Evolutionary conservation across 2,113 vertebrate species (phyloP), one percentile per base, ranked within the genome.

Genomic region (Melanocharis versteri): DNA sequence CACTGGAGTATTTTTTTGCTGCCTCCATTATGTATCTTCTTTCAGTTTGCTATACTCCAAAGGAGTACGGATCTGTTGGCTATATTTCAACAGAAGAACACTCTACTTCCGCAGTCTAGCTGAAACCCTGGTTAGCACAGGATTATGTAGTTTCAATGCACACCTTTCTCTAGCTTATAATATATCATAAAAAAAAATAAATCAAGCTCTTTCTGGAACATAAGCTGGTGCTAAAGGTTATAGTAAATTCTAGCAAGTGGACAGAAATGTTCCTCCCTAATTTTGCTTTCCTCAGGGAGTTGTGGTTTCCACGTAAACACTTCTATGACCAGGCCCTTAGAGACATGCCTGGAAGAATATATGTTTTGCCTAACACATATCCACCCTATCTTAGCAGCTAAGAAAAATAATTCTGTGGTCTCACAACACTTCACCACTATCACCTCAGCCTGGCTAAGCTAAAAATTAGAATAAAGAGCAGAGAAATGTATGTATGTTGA

Each of bases 271-370:
- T 72, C 56, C 70, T 87, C 71, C 69, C 66, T 48, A 47, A 78
- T 93, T 94, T 85, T 95, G 72, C 92, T 92, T 97, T 90, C 94
- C 73, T 82, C 24, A 9, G 50, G 44, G 83, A 96, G 22, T 58
- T 91, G 90, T 90, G 91, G 95, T 97, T 97, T 97, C 96, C 70
- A 96, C 4, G 22, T 95, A 94, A 96, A 96, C 87, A 95, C 70
- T 94, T 94, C 57, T 47, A 21, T 6, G 23, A 92, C 14, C 65
- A 51, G 69, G 48, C 27, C 85, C 77, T 85, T 89, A 90, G 91
- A 87, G 93, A 90, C 54, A 22, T 35, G 30, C 31, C 83, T 96
- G 83, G 65, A 89, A 94, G 83, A 89, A 92, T 77, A 47, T 87
- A 94, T 82, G n/a, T 90, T 89, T 90, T 94, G 84, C 93, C 68